Base-by-base conservation (phyloP, 1,140 invertebrate species). In the Calliphora vicina region DNA sequence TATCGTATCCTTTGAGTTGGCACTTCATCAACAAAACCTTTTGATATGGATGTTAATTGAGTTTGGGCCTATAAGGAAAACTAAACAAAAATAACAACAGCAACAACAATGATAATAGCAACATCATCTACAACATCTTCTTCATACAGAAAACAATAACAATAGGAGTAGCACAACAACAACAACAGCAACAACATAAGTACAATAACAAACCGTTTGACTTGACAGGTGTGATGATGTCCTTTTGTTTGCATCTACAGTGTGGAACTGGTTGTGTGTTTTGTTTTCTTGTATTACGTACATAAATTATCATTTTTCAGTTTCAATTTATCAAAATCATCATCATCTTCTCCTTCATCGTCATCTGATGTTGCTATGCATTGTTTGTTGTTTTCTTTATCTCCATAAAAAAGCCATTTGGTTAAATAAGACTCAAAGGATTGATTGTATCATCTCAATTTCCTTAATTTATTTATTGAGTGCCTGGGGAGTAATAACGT, bases 381-480 rank as follows among this genome's bases (percentile, higher is more conserved):
- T 35, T 35, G 35, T 13, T 5, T 80, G 76, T 17, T 67, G 50
- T 27, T 35, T 17, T 43, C 45, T 29, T 71, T 81, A 42, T 25
- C 25, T 80, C 42, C 43, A 50, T 80, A 35, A 35, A 80, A 45
- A 80, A 45, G 80, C 23, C 45, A 71, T 81, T 71, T 61, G 61
- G 80, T 61, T 81, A 61, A 71, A 71, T 67, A 71, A 71, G 80
- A 45, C 50, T 67, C 80, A 71, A 81, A 81, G 80, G 80, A 78
- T 78, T 78, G 74, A 78, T 78, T 78, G 50, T 57, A 67, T 81
- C 45, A 81, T 81, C 25, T 81, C 43, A 20, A 81, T 67, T 81
- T 81, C 17, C 45, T 42, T 81, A 81, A 81, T 81, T 81, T 81
- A 61, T 81, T 81, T 81, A 61, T 81, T 81, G 35, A 78, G 74